Base-by-base conservation (phyloP, 2,113 vertebrate genomes). In the Mormyrus iriodes region DNA sequence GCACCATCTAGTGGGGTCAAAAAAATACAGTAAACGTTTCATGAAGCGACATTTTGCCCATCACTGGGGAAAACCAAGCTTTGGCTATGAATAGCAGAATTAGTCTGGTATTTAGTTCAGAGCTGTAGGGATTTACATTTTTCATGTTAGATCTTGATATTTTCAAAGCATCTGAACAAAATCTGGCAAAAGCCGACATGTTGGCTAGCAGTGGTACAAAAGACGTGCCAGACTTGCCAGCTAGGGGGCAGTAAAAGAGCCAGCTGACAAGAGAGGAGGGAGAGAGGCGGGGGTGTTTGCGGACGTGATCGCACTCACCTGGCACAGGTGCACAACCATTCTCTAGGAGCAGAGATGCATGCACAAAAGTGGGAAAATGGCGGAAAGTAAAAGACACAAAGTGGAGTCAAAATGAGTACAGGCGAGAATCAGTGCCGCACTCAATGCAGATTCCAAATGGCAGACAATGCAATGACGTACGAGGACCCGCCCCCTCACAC, bases 281-380 rank as follows among this genome's bases (percentile, higher is more conserved):
- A 73, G 9, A 15, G 65, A 79, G 27, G 39, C 46, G n/a, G 46
- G 24, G 46, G 76, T 24, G 65, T 79, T 46, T 79, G 46, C 88
- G 31, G 31, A 51, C 19, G 61, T 27, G 17, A 35, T 46, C 8
- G 35, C 88, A 89, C 98, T 99, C 97, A 99, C 98, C 98, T 98
- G 97, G 93, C 97, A 98, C 93, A 99, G 98, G 94, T 98, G 97
- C 92, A 96, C 97, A 97, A 98, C 97, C 98, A 99, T 98, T 99
- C 95, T 99, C 98, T 99, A 98, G 96, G 96, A 96, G 95, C 93
- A 96, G 97, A 98, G 95, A 98, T 94, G 97, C 98, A 98, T 97
- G 97, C 97, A 97, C 94, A 96, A 97, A 97, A 97, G 97, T 96
- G 96, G 96, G 96, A 97, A 96, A 94, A 96, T 97, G 96, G 96